Conservation (phyloP, 53 echinoderm and acorn worm genomes). For the Henricia sp. region DNA sequence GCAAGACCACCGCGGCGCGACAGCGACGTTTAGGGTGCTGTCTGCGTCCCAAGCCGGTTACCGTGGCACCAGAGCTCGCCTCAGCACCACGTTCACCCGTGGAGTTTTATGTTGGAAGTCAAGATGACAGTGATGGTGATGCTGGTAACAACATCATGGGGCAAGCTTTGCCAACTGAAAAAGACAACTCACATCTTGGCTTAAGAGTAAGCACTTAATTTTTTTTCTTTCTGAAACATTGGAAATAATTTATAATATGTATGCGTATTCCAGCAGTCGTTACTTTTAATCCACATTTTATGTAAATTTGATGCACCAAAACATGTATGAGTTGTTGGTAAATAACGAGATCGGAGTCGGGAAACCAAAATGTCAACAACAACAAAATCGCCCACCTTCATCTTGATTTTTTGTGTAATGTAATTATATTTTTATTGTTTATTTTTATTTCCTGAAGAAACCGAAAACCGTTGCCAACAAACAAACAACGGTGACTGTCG, state of each 20-base stretch:
- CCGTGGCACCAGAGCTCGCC: background rate
- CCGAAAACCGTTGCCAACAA: conserved; percentile 33
- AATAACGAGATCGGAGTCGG: background rate
- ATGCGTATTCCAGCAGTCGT: background rate
- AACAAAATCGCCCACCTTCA: background rate
- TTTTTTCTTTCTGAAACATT: too few species aligned
- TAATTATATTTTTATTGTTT: background rate
- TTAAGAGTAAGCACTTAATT: conserved; percentile 42
- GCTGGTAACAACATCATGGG: conserved; percentile 6
- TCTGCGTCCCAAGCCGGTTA: background rate
- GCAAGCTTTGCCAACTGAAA: background rate
- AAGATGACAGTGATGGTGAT: background rate
- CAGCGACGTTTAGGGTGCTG: conserved; percentile 2
- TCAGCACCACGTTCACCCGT: background rate
- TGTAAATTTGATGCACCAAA: background rate
- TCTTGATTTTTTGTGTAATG: background rate
- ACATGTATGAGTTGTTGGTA: too few species aligned
- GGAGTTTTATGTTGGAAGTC: conserved; percentile 32
- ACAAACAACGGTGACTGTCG: conserved; percentile 25
- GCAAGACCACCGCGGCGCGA: background rate
- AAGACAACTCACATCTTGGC: background rate
- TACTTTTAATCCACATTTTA: background rate
- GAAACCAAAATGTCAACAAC: background rate
- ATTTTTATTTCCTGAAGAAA: background rate
- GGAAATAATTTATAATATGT: background rate